These are phyloP conservation scores for Sylvietta virens DNA, from an alignment of 2,113 vertebrate genomes.

Conservation along the genomic window DNA sequence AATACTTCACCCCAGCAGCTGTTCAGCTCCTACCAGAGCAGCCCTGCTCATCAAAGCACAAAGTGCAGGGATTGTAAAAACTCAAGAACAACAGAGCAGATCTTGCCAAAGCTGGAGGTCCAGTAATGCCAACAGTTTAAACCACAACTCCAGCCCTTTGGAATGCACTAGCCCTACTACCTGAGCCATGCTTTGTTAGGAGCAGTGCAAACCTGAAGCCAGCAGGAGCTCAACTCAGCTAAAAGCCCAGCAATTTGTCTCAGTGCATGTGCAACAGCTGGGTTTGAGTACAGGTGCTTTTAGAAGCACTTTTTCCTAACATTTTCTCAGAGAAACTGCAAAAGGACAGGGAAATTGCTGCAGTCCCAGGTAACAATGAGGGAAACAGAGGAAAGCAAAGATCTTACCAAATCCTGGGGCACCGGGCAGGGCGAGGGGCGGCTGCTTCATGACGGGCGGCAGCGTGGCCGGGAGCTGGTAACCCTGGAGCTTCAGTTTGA, in stretches of 20 bases:
- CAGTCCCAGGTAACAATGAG: neutral
- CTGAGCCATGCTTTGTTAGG: neutral
- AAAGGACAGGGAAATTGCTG: neutral
- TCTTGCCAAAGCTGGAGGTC: neutral
- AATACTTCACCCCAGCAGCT: neutral
- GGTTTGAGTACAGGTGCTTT: rapidly evolving
- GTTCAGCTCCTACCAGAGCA: neutral
- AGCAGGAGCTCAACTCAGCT: neutral
- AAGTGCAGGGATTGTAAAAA: neutral
- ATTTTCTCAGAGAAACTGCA: neutral
- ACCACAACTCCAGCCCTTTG: neutral
- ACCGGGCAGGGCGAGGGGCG: conserved; percentile 78
- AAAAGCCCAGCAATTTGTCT: neutral
- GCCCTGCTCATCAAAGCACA: neutral
- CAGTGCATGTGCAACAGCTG: rapidly evolving
- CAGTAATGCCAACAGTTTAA: neutral
- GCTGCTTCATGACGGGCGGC: conserved; percentile 91
- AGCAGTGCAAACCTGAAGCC: neutral
- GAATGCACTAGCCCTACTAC: neutral
- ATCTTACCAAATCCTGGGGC: conserved; percentile 85
- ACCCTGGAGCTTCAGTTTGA: conserved; percentile 95
- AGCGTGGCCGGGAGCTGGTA: conserved; percentile 88
- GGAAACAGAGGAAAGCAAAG: neutral
- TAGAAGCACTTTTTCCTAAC: neutral
- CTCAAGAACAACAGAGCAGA: neutral